These are phyloP conservation scores for Gnathonemus echidnorhynchus DNA, from an alignment of 2,113 vertebrate genomes.

Conservation along the genomic window DNA sequence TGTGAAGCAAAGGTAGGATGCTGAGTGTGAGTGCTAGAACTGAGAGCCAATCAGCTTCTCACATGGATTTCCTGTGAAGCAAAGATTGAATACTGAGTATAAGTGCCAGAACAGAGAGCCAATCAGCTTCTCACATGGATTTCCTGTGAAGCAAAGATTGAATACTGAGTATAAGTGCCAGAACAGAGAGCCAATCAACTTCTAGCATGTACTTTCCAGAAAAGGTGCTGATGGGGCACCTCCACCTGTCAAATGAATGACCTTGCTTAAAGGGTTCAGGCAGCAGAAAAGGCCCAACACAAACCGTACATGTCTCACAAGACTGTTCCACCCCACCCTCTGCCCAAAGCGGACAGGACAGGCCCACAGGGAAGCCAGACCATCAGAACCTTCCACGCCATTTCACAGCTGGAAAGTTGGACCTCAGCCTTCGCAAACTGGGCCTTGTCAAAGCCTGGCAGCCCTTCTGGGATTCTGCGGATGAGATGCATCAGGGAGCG, in stretches of 20 bases:
- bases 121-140: background rate
- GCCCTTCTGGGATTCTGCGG: background rate
- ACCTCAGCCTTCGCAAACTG: background rate
- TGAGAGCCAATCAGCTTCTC: too few relatives aligned
- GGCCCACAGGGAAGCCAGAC: background rate
- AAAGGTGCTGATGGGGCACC: background rate
- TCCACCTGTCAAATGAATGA: background rate
- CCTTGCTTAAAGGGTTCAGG: background rate
- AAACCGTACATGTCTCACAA: background rate
- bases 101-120: background rate
- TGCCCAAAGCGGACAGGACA: background rate
- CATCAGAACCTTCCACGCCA: background rate
- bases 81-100: background rate
- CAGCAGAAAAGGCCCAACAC: background rate
- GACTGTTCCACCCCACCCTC: background rate
- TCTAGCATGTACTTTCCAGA: background rate
- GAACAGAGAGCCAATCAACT: background rate
- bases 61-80: background rate
- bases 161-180: background rate
- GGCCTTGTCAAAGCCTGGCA: background rate
- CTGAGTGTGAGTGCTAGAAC: background rate
- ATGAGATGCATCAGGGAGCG: background rate
- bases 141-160: background rate
- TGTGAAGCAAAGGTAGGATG: background rate
- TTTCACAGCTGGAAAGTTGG: background rate